A percentile compares a stretch with the other conserved stretches of the same genome.
phyloP scores from a whole-genome alignment of 1,140 invertebrate genomes.

The Drosophila pallidifrons region DNA sequence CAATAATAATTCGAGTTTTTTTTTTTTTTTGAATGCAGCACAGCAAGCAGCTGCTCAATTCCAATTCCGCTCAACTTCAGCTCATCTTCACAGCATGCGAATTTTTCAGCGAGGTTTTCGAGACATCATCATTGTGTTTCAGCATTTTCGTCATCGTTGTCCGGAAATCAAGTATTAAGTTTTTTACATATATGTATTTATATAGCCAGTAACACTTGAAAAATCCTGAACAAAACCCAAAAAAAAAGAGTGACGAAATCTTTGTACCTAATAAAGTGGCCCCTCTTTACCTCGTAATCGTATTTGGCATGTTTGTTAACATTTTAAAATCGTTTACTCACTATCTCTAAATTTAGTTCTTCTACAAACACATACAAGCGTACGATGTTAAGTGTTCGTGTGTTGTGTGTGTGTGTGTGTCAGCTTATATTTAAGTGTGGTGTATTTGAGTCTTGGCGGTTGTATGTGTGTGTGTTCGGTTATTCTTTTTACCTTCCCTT shows the following conservation, averaged over 20 bases:
- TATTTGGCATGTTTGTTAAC: slow-evolving; percentile 54
- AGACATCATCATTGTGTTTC: slow-evolving; percentile 30
- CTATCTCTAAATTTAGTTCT: slow-evolving; percentile 60
- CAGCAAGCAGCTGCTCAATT: slow-evolving; percentile 17
- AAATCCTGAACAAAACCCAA: background rate
- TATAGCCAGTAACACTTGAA: slow-evolving; percentile 2
- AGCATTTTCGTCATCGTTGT: slow-evolving; percentile 19
- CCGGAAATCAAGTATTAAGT: slow-evolving; percentile 13
- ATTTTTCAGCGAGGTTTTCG: slow-evolving; percentile 25
- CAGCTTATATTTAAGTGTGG: slow-evolving; percentile 12
- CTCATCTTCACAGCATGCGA: slow-evolving; percentile 9
- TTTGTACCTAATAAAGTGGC: slow-evolving; percentile 34
- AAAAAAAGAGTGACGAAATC: slow-evolving; percentile 48
- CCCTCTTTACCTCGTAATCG: slow-evolving; percentile 32
- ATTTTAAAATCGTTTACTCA: slow-evolving; percentile 58
- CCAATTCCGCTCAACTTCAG: background rate
- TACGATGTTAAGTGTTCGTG: background rate
- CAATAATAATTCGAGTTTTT: slow-evolving; percentile 38
- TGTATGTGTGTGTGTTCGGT: slow-evolving; percentile 30
- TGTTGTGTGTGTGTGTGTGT: slow-evolving; percentile 10
- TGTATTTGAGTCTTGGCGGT: slow-evolving; percentile 16
- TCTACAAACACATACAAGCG: slow-evolving; percentile 1
- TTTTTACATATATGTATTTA: slow-evolving; percentile 1
- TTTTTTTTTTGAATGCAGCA: slow-evolving; percentile 22
- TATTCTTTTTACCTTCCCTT: slow-evolving; percentile 47